phyloP scores from a whole-genome alignment of 2,113 vertebrate species.

The Stigmatopora nigra region DNA sequence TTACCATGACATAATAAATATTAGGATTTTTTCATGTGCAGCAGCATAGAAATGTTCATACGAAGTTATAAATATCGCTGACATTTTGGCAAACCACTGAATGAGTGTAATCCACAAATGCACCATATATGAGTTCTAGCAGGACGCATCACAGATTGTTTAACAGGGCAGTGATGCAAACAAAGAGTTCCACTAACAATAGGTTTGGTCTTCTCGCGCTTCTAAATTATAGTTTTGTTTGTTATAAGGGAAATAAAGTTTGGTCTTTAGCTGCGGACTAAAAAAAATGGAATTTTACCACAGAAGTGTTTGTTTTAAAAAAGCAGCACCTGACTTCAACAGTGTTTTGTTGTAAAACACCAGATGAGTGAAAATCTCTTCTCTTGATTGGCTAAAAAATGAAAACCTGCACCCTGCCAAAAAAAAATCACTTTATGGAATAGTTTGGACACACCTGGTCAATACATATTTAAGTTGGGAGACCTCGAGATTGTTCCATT shows the following conservation, averaged over 20 bases:
- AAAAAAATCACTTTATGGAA: too few species aligned
- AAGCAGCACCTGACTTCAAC: too few species aligned
- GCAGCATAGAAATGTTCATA: not conserved
- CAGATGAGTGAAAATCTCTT: too few species aligned
- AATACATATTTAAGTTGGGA: too few species aligned
- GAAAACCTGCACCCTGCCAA: too few species aligned
- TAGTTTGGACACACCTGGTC: too few species aligned
- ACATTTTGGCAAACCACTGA: not conserved
- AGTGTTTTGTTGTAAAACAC: too few species aligned
- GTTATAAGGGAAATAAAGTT: conserved; percentile 14
- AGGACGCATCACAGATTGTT: not conserved
- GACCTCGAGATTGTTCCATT: too few species aligned
- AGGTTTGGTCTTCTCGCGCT: not conserved
- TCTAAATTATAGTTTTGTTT: conserved; percentile 14
- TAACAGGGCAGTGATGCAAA: conserved; percentile 16
- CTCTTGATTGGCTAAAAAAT: too few species aligned
- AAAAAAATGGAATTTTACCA: too few species aligned
- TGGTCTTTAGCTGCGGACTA: conserved; percentile 4
- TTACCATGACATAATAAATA: not conserved
- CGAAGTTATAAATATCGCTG: not conserved
- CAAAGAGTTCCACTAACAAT: conserved; percentile 9
- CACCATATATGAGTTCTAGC: not conserved
- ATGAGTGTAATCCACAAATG: not conserved
- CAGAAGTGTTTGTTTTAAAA: too few species aligned
- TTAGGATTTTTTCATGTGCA: not conserved